Evolutionary conservation across 2,888 invertebrate genomes (phyloP).

Genomic region (Tipula lateralis): DNA sequence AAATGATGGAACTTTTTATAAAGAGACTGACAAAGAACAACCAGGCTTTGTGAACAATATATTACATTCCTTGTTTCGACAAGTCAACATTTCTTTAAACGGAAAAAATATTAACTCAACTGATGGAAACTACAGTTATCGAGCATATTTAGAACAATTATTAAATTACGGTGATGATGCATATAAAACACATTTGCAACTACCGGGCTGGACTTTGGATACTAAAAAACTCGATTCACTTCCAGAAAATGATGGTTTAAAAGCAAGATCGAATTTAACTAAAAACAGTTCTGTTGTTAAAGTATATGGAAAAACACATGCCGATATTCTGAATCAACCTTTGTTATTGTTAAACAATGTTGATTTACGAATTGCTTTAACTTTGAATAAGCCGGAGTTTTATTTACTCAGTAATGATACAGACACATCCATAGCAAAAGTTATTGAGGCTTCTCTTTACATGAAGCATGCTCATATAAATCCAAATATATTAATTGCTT

Average conservation of each 20-base stretch:
- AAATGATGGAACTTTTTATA: background rate
- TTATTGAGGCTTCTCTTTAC: constrained; percentile 28
- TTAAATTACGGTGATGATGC: background rate
- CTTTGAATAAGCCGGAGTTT: constrained; percentile 28
- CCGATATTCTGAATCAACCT: constrained; percentile 31
- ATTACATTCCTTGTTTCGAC: constrained; percentile 31
- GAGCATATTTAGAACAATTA: background rate
- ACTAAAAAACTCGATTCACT: background rate
- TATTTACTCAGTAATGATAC: background rate
- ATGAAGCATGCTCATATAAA: constrained; percentile 25
- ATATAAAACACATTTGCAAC: constrained; percentile 29
- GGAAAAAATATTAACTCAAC: constrained; percentile 31
- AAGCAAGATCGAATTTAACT: background rate
- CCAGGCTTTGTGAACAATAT: constrained; percentile 30
- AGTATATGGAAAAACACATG: constrained; percentile 29
- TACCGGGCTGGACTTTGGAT: constrained; percentile 12
- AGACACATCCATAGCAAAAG: background rate
- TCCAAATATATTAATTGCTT: constrained; percentile 28
- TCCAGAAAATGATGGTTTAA: background rate
- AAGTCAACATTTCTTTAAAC: constrained; percentile 32
- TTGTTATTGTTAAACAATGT: constrained; percentile 30
- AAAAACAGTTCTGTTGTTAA: background rate
- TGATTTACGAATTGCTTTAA: constrained; percentile 26
- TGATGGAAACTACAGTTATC: constrained; percentile 31
- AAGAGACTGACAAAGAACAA: background rate